These are phyloP conservation scores for Scaptodrosophila lebanonensis DNA, from an alignment of 1,140 invertebrate species.

Conservation along the genomic window DNA sequence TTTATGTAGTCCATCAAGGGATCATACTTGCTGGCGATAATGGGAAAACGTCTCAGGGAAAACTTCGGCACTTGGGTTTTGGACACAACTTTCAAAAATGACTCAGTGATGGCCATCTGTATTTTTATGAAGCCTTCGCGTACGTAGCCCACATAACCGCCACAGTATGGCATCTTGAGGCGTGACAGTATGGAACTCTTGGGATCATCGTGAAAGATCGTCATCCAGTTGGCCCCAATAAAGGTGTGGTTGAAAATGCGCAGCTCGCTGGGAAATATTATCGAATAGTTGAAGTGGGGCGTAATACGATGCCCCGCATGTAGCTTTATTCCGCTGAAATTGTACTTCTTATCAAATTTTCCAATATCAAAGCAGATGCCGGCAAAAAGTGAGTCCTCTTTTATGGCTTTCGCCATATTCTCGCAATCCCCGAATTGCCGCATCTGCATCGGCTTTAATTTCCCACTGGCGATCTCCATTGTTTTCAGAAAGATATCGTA, in stretches of 20 bases:
- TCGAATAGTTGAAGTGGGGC: conserved; percentile 31
- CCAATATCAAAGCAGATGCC: conserved; percentile 37
- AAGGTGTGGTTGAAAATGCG: conserved; percentile 5
- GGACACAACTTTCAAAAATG: conserved; percentile 11
- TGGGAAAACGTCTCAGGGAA: conserved; percentile 40
- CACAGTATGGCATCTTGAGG: conserved; percentile 12
- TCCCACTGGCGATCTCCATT: neutral
- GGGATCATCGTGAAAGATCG: conserved; percentile 36
- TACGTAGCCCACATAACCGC: conserved; percentile 41
- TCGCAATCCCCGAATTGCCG: neutral
- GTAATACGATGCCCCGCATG: accelerated
- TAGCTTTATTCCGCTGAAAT: neutral
- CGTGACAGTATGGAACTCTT: neutral
- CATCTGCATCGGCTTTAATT: conserved; percentile 4
- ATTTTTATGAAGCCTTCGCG: conserved; percentile 50
- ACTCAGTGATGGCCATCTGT: conserved; percentile 40
- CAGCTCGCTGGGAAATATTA: conserved; percentile 50
- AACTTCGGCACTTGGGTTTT: conserved; percentile 10
- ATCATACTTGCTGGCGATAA: conserved; percentile 25
- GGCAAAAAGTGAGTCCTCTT: conserved; percentile 20
- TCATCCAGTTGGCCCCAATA: conserved; percentile 44
- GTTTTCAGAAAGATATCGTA: conserved; percentile 9
- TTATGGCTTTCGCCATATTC: neutral
- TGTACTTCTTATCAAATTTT: neutral
- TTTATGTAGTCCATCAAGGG: conserved; percentile 9